Evolutionary conservation across 1,140 invertebrate species (phyloP), one percentile per base, ranked within the genome.

Genomic region (Eupristina koningsbergeri): DNA sequence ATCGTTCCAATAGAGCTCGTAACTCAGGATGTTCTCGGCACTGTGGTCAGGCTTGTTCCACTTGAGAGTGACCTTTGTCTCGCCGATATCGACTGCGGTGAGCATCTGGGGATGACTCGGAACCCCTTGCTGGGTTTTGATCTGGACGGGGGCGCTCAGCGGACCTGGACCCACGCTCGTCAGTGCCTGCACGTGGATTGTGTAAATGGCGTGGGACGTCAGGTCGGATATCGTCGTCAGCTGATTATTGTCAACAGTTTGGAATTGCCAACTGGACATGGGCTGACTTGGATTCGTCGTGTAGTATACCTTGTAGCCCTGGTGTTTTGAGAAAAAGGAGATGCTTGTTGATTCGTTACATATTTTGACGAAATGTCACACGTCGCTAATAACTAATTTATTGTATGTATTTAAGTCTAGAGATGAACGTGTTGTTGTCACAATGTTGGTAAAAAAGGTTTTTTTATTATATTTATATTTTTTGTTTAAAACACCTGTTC

Each of bases 281-380:
- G 96, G 95, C 71, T 97, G 95, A 86, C 96, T 95, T 34, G 97
- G 95, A 89, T 98, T 96, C 86, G 96, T 96, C 15, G 98, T 99
- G 93, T 98, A 99, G 91, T 97, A 99, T 77, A 99, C 97, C 93
- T 98, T 99, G 94, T 99, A 99, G 85, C 97, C 98, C 98, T 99
- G 86, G 19, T 67, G 29, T 78, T 39, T 61, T 8, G 31, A n/a
- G 29, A 0, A 63, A 63, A 34, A 53, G 64, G 3, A 17, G 1
- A 17, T 13, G 19, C 26, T 15, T n/a, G n/a, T n/a, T n/a, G n/a
- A n/a, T n/a, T n/a, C n/a, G n/a, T n/a, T n/a, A n/a, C n/a, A n/a
- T n/a, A n/a, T n/a, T n/a, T n/a, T n/a, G n/a, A n/a, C n/a, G n/a
- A n/a, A n/a, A n/a, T n/a, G n/a, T n/a, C n/a, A n/a, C n/a, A n/a